Base-by-base conservation (phyloP, 1,140 invertebrate species). In the Centruroides sculpturatus region DNA sequence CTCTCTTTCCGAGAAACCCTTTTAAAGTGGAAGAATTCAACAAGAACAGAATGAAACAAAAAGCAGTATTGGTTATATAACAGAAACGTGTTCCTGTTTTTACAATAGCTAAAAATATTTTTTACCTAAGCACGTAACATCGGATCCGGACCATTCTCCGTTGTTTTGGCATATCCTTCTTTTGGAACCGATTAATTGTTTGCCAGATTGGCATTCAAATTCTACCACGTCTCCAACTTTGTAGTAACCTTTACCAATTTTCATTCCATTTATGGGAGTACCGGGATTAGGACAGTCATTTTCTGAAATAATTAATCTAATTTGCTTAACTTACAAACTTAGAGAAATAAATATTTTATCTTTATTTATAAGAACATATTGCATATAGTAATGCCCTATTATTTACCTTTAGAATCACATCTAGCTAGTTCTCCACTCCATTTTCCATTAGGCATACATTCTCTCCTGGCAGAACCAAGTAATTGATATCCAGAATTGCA, bases 251-350 rank as follows among this genome's bases (percentile, higher is more conserved):
- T 47, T 57, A 6, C 62, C 59, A 35, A 57, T 60, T 50, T 60
- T 64, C 10, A 6, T 10, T 47, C 62, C 62, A 23, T 58, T 57
- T 0, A 64, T 23, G 12, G 62, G 62, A 4, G 55, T 59, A 5
- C 62, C 62, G 55, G 59, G 62, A 51, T 64, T 41, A 10, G 62
- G 62, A 55, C 62, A 64, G 9, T 64, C 60, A 23, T 64, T 58
- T 13, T 6, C 62, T 64, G 36, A 23, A 48, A 61, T 23, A 23
- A 23, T 23, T 23, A 23, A 23, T 23, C 23, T 23, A 23, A 46
- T 41, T 23, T 23, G 23, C 23, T 23, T 23, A 23, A 23, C 23
- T 23, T 23, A 2, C 23, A 23, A 23, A 23, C 23, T 23, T 23
- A 23, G 23, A 23, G 2, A 23, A 23, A 23, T 23, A 23, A 23